Percentiles rank a stretch among this genome's conserved stretches.
Evolutionary conservation across 2,888 invertebrate genomes (phyloP).

Genomic region (Drosophila longiperda): DNA sequence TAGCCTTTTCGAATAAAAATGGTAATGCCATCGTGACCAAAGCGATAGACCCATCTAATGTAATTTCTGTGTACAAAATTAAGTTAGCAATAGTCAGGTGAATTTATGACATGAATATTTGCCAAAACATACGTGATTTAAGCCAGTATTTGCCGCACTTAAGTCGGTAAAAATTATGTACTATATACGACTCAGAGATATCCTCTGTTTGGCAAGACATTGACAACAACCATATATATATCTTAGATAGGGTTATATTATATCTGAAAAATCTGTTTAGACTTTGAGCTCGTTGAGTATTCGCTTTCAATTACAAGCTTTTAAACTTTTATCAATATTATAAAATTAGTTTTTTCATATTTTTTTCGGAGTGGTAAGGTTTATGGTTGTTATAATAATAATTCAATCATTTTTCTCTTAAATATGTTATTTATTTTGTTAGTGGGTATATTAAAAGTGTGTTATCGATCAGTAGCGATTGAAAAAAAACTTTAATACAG

Average conservation of each 20-base stretch:
- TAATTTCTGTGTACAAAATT: conserved; percentile 51
- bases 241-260: background rate
- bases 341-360: too few relatives aligned
- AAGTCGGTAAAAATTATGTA: background rate
- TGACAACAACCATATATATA: background rate
- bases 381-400: background rate
- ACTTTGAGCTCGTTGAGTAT: background rate
- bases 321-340: background rate
- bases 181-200: background rate
- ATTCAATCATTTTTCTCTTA: rapidly evolving
- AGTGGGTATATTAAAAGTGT: background rate
- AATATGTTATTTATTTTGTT: background rate
- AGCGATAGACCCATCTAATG: conserved; percentile 54
- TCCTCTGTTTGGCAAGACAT: background rate
- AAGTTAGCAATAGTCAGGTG: conserved; percentile 49
- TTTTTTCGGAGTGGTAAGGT: background rate
- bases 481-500: background rate
- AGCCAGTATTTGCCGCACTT: background rate
- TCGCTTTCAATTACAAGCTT: background rate
- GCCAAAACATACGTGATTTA: conserved; percentile 23
- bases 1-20: conserved; percentile 51
- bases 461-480: background rate
- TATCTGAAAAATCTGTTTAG: background rate
- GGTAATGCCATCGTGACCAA: conserved; percentile 55
- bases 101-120: conserved; percentile 28